phyloP scores from a whole-genome alignment of 2,113 vertebrate genomes.

The Toxostoma redivivum region DNA sequence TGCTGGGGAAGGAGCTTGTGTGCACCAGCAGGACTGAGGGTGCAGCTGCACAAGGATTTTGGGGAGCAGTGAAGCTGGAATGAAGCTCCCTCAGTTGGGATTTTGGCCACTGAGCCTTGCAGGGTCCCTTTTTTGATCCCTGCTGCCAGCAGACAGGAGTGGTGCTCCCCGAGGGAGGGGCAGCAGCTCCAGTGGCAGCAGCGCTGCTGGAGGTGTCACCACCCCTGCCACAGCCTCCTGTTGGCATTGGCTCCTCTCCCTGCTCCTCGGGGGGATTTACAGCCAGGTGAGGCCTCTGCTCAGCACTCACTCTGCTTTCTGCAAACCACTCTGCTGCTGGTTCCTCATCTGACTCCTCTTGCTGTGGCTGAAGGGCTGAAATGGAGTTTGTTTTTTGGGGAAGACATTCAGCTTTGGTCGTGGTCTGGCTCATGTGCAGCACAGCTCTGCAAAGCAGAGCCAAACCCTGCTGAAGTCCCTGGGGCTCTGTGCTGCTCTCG shows the following conservation, averaged over 20 bases:
- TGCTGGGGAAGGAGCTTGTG: background rate
- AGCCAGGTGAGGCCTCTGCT: background rate
- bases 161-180: background rate
- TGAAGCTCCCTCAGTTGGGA: background rate
- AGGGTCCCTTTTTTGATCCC: background rate
- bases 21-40: rapidly evolving
- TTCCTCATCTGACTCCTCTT: background rate
- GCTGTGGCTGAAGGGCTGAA: background rate
- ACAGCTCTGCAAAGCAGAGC: background rate
- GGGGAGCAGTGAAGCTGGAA: background rate
- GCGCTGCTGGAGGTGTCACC: background rate
- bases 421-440: background rate
- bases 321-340: too few species aligned
- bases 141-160: background rate
- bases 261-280: background rate
- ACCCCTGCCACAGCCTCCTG: background rate
- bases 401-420: rapidly evolving
- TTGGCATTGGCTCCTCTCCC: background rate
- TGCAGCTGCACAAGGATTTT: rapidly evolving
- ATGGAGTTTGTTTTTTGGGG: background rate
- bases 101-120: background rate
- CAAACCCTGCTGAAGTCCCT: background rate
- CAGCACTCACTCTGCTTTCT: background rate
- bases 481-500: rapidly evolving
- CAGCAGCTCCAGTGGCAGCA: background rate